Base-by-base conservation (phyloP, 1,140 invertebrate genomes). In the Hylaeus volcanicus region DNA sequence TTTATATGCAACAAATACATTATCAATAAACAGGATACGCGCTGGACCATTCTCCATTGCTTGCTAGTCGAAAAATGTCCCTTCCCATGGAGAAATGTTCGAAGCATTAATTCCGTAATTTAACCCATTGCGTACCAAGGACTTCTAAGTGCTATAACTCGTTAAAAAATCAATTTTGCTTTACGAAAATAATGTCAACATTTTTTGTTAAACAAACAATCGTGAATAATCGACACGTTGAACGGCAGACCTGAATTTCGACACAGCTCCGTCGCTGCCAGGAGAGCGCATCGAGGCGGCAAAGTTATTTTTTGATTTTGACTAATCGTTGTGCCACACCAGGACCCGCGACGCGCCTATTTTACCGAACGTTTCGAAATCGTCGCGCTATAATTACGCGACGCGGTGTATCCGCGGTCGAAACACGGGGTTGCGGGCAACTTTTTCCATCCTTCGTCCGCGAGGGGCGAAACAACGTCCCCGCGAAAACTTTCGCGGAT, bases 161-260 rank as follows among this genome's bases (percentile, higher is more conserved):
- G 26, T 26, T 26, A 26, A 26, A 26, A 26, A 26, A 26, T 26
- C 26, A 26, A 26, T 26, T 26, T 26, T 26, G 26, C 26, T 26
- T 26, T 26, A 26, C 26, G 26, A 26, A 26, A 26, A 26, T 26
- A 26, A 26, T 26, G 26, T 26, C 26, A 0, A 26, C 0, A 26
- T 26, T 26, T 26, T 26, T 26, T 26, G 26, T 26, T 26, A 26
- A 26, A 26, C 26, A 26, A n/a, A 68, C 51, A 61, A 68, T 55
- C 64, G 43, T 74, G 71, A 83, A 66, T 80, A 80, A 83, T 72
- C 65, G 71, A 75, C 60, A 81, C 66, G 48, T 61, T 72, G 48
- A 53, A 51, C 37, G 79, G 45, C 74, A 61, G 51, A 61, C 65
- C 69, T 55, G 61, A 84, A 64, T 69, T 82, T 77, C 79, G 74